Evolutionary conservation across 2,113 vertebrate genomes (phyloP), one percentile per base, ranked within the genome.

Genomic region (Melanotaenia duboulayi): DNA sequence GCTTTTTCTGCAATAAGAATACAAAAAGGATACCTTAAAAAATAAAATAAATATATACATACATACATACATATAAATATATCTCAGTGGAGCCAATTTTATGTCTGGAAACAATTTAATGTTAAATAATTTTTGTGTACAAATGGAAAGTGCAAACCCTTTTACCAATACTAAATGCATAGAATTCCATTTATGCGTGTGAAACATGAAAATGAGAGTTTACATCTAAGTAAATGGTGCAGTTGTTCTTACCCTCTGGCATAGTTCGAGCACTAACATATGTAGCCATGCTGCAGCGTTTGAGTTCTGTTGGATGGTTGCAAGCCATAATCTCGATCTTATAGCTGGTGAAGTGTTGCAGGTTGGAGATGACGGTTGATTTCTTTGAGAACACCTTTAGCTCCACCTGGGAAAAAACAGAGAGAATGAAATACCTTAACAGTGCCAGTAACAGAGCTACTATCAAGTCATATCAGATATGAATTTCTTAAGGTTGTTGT

Each of bases 251-350:
- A 99, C 98, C 95, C 90, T 98, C 96, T 0, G 98, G 98, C 96
- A 99, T 95, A 51, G 98, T 99, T 77, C 97, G 93, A 42, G 97
- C 97, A 2, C 95, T 97, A 92, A 98, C 96, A 0, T 95, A 98
- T 0, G 96, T 94, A 0, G 96, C 95, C 58, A 97, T 93, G 1
- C 98, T 97, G 89, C 98, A 99, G 69, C 90, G 91, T 0, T 92
- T 79, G 1, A 82, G 76, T 0, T 96, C 95, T 0, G 85, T 74
- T 0, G 90, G 94, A 5, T 97, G 93, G 91, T 99, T 99, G 85
- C 98, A 99, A 3, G 97, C 97, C 54, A 97, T 97, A 73, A 99
- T 96, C 92, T 99, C 97, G 0, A 99, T 99, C 82, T 97, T 96
- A 39, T 99, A 99, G 12, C 96, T 97, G 0, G 97, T 99, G 65